Conservation (phyloP, 2,797 vertebrate species). For the Telmatherina bonti region DNA sequence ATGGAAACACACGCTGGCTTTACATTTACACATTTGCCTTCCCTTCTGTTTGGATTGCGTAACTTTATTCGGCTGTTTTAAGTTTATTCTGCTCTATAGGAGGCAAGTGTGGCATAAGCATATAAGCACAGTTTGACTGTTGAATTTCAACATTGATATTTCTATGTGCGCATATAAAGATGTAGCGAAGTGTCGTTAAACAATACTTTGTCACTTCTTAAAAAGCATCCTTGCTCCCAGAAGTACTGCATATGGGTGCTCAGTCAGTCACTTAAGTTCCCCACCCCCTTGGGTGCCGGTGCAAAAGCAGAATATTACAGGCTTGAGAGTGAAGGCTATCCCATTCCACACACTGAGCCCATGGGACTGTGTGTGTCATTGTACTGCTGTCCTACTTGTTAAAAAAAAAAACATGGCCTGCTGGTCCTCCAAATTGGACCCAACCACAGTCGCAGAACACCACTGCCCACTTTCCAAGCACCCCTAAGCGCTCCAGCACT, state of each 20-base stretch:
- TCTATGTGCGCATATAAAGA: neutral
- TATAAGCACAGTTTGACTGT: neutral
- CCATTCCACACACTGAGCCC: slow-evolving; percentile 53
- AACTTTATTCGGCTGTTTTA: neutral
- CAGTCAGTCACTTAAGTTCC: slow-evolving; percentile 20
- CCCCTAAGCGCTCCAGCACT: slow-evolving; percentile 24
- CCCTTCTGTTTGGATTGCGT: neutral
- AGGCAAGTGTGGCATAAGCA: too few species aligned
- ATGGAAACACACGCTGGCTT: neutral
- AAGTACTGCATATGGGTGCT: neutral
- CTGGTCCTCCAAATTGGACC: slow-evolving; percentile 55
- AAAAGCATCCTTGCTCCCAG: neutral
- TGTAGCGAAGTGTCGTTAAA: neutral
- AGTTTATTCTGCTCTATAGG: neutral
- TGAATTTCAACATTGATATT: neutral
- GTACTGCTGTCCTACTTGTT: slow-evolving; percentile 55
- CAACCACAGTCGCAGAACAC: slow-evolving; percentile 36
- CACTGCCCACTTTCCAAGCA: slow-evolving; percentile 54
- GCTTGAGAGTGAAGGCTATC: slow-evolving; percentile 61
- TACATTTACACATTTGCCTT: slow-evolving; percentile 1
- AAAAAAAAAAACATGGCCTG: slow-evolving; percentile 32
- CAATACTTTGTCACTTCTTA: slow-evolving; percentile 5
- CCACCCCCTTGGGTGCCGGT: slow-evolving; percentile 21
- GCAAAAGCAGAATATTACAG: slow-evolving; percentile 59
- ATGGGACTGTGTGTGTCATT: slow-evolving; percentile 61